phyloP scores from a whole-genome alignment of 2,888 invertebrate genomes.

The Maniola hyperantus region DNA sequence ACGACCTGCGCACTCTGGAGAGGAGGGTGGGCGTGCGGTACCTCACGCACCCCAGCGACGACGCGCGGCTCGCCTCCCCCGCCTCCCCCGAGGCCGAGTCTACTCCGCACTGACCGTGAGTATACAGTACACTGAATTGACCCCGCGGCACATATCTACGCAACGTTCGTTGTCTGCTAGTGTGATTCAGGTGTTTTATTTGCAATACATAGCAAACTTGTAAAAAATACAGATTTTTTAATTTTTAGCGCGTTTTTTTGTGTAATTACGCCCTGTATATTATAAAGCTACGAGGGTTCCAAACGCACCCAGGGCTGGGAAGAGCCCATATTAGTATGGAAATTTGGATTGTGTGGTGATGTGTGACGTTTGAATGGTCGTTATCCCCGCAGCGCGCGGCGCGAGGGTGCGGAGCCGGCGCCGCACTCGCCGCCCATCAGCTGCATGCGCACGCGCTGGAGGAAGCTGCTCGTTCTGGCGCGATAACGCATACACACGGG shows the following conservation, averaged over 20 bases:
- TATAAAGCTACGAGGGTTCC: too few species aligned
- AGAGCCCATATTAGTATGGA: too few species aligned
- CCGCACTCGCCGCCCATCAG: slow-evolving; percentile 34
- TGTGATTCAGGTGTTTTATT: too few species aligned
- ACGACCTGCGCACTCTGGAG: slow-evolving; percentile 95
- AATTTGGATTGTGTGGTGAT: too few species aligned
- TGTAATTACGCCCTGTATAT: too few species aligned
- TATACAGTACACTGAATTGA: too few species aligned
- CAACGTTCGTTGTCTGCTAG: too few species aligned
- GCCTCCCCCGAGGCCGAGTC: slow-evolving; percentile 9
- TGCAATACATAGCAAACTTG: too few species aligned
- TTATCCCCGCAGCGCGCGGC: slow-evolving; percentile 44
- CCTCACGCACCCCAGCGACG: slow-evolving; percentile 73
- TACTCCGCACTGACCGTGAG: slow-evolving; percentile 39
- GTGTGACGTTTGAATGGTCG: background rate
- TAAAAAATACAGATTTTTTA: too few species aligned
- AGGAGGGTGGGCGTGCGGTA: slow-evolving; percentile 62
- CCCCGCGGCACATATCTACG: too few species aligned
- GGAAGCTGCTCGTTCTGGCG: slow-evolving; percentile 55
- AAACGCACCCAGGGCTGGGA: too few species aligned
- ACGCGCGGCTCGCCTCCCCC: slow-evolving; percentile 51
- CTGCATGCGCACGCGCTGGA: slow-evolving; percentile 51
- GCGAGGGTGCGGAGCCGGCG: slow-evolving; percentile 43
- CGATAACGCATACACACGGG: background rate
- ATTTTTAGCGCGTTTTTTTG: too few species aligned